Conservation (phyloP, 2,888 invertebrate genomes). For the Coleophora flavipennella region DNA sequence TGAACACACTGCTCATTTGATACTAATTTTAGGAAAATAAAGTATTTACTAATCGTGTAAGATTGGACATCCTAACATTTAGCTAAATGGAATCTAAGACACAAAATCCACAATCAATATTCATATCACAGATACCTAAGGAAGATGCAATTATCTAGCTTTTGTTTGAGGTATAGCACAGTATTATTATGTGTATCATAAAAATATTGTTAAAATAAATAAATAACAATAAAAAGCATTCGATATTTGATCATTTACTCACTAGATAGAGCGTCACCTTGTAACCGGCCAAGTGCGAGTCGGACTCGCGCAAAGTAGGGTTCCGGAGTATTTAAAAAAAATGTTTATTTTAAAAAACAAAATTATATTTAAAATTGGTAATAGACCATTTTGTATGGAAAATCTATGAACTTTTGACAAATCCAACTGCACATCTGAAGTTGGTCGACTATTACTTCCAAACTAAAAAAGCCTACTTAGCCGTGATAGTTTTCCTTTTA, state of each 20-base stretch:
- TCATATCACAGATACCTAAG: slow-evolving; percentile 68
- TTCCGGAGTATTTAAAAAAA: no score
- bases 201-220: slow-evolving; percentile 34
- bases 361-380: no score
- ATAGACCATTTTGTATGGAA: no score
- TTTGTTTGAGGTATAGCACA: slow-evolving; percentile 47
- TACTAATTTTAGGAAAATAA: slow-evolving; percentile 41
- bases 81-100: slow-evolving; percentile 1
- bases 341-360: no score
- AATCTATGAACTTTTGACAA: no score
- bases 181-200: slow-evolving; percentile 29
- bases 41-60: slow-evolving; percentile 11
- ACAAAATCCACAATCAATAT: slow-evolving; percentile 40
- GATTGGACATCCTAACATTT: background rate
- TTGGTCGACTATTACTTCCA: no score
- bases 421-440: no score
- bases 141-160: slow-evolving; percentile 45
- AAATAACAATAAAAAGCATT: slow-evolving; percentile 51
- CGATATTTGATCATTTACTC: slow-evolving; percentile 48
- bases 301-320: no score
- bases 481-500: no score
- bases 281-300: no score
- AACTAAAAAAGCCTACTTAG: no score
- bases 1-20: slow-evolving; percentile 39
- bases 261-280: no score